phyloP scores from a whole-genome alignment of 2,797 vertebrate species.

The Chelon labrosus region DNA sequence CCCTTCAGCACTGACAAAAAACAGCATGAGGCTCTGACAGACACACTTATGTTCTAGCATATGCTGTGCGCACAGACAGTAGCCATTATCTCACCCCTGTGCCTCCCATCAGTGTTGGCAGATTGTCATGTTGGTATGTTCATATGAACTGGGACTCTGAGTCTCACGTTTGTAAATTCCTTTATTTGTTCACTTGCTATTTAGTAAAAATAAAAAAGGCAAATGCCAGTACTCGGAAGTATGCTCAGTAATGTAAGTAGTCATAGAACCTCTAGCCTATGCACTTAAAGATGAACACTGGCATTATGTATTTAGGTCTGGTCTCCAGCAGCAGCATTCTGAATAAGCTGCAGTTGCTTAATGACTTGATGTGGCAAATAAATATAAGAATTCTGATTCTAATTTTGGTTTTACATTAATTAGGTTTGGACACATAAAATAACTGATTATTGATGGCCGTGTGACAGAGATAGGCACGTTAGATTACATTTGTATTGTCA shows the following conservation, averaged over 20 bases:
- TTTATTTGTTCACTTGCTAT: constrained; percentile 1
- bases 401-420: not conserved
- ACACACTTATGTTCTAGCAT: constrained; percentile 50
- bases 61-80: constrained; percentile 42
- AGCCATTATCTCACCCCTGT: constrained; percentile 56
- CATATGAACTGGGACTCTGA: constrained; percentile 16
- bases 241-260: too few relatives aligned
- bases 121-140: constrained; percentile 43
- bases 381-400: not conserved
- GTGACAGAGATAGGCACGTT: too few relatives aligned
- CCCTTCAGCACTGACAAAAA: constrained; percentile 45
- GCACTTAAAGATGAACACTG: not conserved
- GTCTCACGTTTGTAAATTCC: constrained; percentile 9
- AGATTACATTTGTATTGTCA: too few relatives aligned
- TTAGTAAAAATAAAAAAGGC: not conserved
- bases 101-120: constrained; percentile 44
- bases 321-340: not conserved
- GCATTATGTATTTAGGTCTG: not conserved
- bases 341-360: not conserved
- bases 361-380: not conserved
- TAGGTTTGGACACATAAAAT: too few relatives aligned
- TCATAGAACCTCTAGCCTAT: not conserved
- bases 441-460: too few relatives aligned
- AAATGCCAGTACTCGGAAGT: too few relatives aligned
- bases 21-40: constrained; percentile 24